Percentiles rank a stretch among this genome's conserved stretches.
phyloP scores from a whole-genome alignment of 1,140 invertebrate genomes.

The Proales similis region DNA sequence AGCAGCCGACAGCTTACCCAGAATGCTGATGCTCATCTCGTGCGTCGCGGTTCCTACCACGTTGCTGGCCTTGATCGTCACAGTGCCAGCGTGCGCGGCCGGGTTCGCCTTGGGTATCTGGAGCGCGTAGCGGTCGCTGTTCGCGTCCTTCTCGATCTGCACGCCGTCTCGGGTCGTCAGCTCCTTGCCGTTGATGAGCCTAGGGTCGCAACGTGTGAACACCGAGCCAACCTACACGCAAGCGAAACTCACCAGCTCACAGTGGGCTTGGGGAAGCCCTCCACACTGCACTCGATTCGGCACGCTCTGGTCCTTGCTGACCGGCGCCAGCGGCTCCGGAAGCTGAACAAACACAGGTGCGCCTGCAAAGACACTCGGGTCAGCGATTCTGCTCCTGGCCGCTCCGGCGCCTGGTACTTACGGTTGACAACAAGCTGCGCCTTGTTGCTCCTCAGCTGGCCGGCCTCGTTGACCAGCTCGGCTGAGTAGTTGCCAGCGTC shows the following conservation, averaged over 20 bases:
- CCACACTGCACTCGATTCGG: constrained; percentile 76
- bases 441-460: constrained; percentile 1
- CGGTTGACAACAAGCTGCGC: constrained; percentile 6
- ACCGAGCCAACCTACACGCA: background rate
- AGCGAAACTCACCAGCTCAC: constrained; percentile 66
- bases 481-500: background rate
- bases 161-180: background rate
- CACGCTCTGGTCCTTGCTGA: background rate
- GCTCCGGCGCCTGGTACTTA: too few relatives aligned
- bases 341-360: background rate
- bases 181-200: background rate
- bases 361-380: constrained; percentile 13
- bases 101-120: background rate
- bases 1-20: background rate
- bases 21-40: constrained; percentile 2
- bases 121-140: background rate
- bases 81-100: background rate
- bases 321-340: background rate
- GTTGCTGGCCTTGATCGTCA: constrained; percentile 1
- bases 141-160: background rate
- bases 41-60: background rate
- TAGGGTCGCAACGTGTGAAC: background rate
- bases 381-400: too few relatives aligned
- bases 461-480: constrained; percentile 2
- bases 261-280: constrained; percentile 76